These are phyloP conservation scores for Polylopha cassiicola DNA, from an alignment of 2,888 invertebrate genomes.

Conservation along the genomic window DNA sequence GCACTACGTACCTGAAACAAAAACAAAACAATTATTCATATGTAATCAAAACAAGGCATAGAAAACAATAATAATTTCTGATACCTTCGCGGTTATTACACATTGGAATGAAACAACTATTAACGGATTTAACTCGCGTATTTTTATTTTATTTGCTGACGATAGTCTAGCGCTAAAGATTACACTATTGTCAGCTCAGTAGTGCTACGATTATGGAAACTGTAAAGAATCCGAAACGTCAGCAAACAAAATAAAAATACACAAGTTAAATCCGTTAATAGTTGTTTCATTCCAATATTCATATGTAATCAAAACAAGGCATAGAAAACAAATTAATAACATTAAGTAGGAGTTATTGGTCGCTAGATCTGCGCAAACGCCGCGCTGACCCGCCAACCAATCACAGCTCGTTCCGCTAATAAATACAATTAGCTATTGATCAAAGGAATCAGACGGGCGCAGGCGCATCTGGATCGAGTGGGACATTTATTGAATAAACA, in stretches of 20 bases:
- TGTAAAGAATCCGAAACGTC: too few relatives aligned
- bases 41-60: neutral
- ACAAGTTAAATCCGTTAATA: too few relatives aligned
- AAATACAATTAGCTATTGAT: constrained; percentile 63
- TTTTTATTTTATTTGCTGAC: too few relatives aligned
- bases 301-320: too few relatives aligned
- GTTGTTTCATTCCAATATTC: too few relatives aligned
- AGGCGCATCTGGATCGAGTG: constrained; percentile 19
- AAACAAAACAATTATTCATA: constrained; percentile 1
- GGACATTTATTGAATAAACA: constrained; percentile 12
- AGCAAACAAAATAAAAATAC: constrained; percentile 31
- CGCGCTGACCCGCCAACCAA: constrained; percentile 61
- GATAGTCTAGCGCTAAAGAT: too few relatives aligned
- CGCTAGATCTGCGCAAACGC: constrained; percentile 39
- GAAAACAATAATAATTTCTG: constrained; percentile 12
- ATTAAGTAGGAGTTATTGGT: constrained; percentile 28
- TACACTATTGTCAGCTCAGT: too few relatives aligned
- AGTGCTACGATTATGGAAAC: too few relatives aligned
- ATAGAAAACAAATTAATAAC: too few relatives aligned
- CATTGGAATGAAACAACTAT: too few relatives aligned
- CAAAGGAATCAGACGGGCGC: constrained; percentile 38
- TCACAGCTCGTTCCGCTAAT: constrained; percentile 52
- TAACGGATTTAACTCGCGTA: too few relatives aligned
- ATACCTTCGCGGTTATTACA: too few relatives aligned
- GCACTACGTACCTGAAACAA: constrained; percentile 17